phyloP scores from a whole-genome alignment of 1,140 invertebrate genomes.

The Macrotrachela quadricornifera region DNA sequence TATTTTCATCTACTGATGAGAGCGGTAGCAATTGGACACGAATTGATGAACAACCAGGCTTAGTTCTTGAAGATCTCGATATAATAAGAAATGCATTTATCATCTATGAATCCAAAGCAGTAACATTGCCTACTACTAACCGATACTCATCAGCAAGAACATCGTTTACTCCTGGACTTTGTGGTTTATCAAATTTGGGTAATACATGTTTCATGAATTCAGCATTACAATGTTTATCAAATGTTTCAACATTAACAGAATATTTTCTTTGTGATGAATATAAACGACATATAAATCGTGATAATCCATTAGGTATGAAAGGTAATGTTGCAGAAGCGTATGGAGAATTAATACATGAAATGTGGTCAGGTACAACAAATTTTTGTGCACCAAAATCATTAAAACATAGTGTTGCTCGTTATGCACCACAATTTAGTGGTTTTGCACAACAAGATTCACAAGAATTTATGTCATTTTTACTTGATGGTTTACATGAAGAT shows the following conservation, averaged over 20 bases:
- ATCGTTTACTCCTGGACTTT: background rate
- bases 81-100: too few relatives aligned
- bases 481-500: conserved; percentile 83
- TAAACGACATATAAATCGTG: conserved; percentile 58
- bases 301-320: conserved; percentile 41
- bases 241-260: conserved; percentile 61
- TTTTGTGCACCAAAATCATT: conserved; percentile 39
- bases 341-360: conserved; percentile 38
- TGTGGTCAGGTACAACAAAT: conserved; percentile 37
- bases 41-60: too few relatives aligned
- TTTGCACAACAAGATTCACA: conserved; percentile 39
- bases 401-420: conserved; percentile 60
- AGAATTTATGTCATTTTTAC: conserved; percentile 57
- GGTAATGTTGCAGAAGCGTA: conserved; percentile 41
- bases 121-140: too few relatives aligned
- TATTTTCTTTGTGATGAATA: conserved; percentile 42
- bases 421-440: conserved; percentile 57
- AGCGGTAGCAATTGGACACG: too few relatives aligned
- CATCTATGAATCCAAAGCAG: too few relatives aligned
- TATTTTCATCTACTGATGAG: too few relatives aligned
- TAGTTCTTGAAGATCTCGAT: too few relatives aligned
- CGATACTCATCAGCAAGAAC: too few relatives aligned
- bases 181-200: conserved; percentile 67
- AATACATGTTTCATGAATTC: conserved; percentile 96
- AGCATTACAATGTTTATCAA: conserved; percentile 74